Base-by-base conservation (phyloP, 2,113 vertebrate species). In the Regulus satrapa region DNA sequence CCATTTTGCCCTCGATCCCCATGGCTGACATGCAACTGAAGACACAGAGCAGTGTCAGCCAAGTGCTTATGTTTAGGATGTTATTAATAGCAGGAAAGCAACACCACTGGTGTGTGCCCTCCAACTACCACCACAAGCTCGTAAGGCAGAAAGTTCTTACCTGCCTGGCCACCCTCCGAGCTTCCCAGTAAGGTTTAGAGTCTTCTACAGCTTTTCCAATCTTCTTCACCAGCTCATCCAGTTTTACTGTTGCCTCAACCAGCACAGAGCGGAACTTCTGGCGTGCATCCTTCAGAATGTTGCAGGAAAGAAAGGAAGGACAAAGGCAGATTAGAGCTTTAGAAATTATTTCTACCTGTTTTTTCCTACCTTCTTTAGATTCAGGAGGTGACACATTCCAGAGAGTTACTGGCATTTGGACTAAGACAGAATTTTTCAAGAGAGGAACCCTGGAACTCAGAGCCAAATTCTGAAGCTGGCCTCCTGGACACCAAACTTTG, bases 151-250 rank as follows among this genome's bases (percentile, higher is more conserved):
- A 92, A 78, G 49, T 5, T 71, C 98, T 98, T 83, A 99, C 99
- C 99, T 99, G 99, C 87, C 99, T 97, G 24, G 99, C 99, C 94
- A 99, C 97, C 85, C 98, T 98, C 49, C 99, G 98, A 24, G 99
- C 99, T 97, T 99, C 99, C 99, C 99, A 99, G 97, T 99, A 99
- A 20, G 99, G 99, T 94, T 99, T 99, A 11, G 99, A 99, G 84
- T 99, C 99, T 62, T 99, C 99, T 75, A 99, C 99, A 0, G 99
- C 98, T 90, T 99, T 99, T 49, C 99, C 99, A 1, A 99, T 99
- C 97, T 99, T 99, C 98, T 99, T 99, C 41, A 98, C 97, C 96
- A 99, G 97, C 41, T 99, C 99, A 12, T 99, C 99, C 90, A 99
- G 97, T 84, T 99, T 99, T 54, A 99, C 97, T 0, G 99, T 99